Base-by-base conservation (phyloP, 2,888 invertebrate species). In the Tachystola acroxantha region DNA sequence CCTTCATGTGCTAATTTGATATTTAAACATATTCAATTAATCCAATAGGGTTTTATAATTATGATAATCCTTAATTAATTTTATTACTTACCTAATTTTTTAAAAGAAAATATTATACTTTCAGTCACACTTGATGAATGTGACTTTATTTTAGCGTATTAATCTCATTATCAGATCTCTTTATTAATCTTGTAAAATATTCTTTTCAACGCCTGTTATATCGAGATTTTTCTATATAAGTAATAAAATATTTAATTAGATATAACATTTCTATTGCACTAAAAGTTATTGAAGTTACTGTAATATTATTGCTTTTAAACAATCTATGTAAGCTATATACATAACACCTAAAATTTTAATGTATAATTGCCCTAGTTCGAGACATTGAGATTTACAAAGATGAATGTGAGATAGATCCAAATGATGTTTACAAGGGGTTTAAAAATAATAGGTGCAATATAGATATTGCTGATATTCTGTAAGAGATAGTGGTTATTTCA, bases 241-340 rank as follows among this genome's bases (percentile, higher is more conserved):
- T 60, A 63, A 70, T 77, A 74, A 75, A 79, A 80, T 75, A 65
- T 77, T 59, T 64, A 71, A 69, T 70, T 71, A 65, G 70, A 61
- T 64, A 75, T 79, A 82, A 81, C 75, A 74, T 72, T 64, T 73
- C 81, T 82, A 85, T 85, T 85, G 84, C 84, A 85, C 84, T 80
- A 72, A 62, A 64, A 52, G 57, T 57, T 64, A 61, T 53, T 55
- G 57, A 56, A 53, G 60, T 68, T 69, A 71, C 60, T 63, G 62
- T 63, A 67, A 61, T 68, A 70, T 61, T 75, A 81, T 80, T 79
- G 80, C 80, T 75, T 74, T 64, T 64, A 61, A 66, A 68, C 57
- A 60, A 59, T 51, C 46, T 58, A 65, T 57, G 57, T 61, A 71
- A 67, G 58, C 62, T 69, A 65, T 64, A 53, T 68, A 66, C 58